Evolutionary conservation across 2,888 invertebrate genomes (phyloP), one percentile per base, ranked within the genome.

Genomic region (Plutella xylostella): DNA sequence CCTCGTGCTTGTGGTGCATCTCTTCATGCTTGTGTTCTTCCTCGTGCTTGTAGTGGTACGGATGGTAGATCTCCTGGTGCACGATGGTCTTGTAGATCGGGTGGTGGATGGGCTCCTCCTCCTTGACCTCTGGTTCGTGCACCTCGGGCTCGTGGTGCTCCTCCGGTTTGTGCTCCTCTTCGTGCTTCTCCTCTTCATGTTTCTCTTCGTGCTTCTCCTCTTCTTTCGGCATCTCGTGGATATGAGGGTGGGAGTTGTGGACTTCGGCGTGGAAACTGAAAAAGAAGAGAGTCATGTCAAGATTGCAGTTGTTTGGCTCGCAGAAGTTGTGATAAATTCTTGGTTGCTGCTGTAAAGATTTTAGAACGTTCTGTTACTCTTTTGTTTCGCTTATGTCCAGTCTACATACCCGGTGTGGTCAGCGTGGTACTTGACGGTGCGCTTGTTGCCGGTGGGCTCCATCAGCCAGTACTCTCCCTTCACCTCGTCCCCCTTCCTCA

Each of bases 401-500:
- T n/a, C n/a, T n/a, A 22, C 62, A 54, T 51, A 87, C 73, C 87
- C 87, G 56, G 68, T 77, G 54, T 86, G 72, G 57, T 85, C 82
- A 55, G 72, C 74, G 49, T 71, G 66, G 58, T 87, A 87, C 41
- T 72, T 75, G 40, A 86, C 85, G 34, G 72, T 76, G 44, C 86
- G 76, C 52, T 77, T 79, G 50, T 67, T 72, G 54, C 86, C 86
- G 52, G 85, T 85, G 14, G 86, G 84, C 63, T 87, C 77, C 39
- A 79, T 58, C 33, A 87, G 71, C 70, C 84, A 84, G 65, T 87
- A 86, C 54, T 69, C 67, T 48, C 86, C 86, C 50, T 76, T 80
- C 14, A 86, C 83, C 50, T 72, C 71, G 52, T 84, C 85, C 34
- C 85, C 86, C 14, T 85, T 63, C 42, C 86, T 69, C 20, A 55